Conservation (phyloP, 2,113 vertebrate genomes). For the Nyctereutes procyonoides region DNA sequence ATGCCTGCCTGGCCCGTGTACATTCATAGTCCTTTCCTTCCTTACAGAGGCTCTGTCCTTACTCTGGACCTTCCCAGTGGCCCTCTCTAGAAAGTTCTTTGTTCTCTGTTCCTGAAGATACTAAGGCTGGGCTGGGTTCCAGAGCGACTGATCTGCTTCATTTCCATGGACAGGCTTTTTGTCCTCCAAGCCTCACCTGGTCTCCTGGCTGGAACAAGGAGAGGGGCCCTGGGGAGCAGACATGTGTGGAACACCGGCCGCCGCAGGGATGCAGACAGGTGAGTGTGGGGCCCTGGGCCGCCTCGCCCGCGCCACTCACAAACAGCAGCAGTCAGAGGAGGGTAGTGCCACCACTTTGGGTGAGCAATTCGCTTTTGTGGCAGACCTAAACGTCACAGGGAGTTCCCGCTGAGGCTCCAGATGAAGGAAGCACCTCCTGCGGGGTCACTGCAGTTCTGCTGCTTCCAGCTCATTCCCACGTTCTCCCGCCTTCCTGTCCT, state of each 20-base stretch:
- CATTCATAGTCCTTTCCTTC: neutral
- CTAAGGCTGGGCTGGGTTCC: neutral
- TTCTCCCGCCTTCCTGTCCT: neutral
- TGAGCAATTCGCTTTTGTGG: neutral
- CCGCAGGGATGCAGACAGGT: neutral
- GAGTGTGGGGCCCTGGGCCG: neutral
- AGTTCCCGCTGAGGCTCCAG: neutral
- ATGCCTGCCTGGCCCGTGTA: neutral
- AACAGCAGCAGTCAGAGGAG: neutral
- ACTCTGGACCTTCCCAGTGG: neutral
- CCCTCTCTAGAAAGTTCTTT: neutral
- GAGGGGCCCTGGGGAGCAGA: neutral
- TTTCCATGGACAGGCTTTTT: conserved; percentile 51
- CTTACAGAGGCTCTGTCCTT: neutral
- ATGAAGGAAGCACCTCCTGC: neutral
- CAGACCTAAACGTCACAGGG: neutral
- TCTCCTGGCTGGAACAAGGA: conserved; percentile 65
- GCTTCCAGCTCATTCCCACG: neutral
- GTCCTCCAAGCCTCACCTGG: conserved; percentile 59
- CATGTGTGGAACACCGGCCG: neutral
- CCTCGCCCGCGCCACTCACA: neutral
- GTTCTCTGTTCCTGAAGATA: neutral
- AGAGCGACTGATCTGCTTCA: neutral
- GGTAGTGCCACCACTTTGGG: no score
- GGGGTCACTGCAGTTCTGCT: neutral